Percentiles rank a stretch among this genome's conserved stretches.
phyloP scores from a whole-genome alignment of 2,888 invertebrate species.

The Cloeon dipterum region DNA sequence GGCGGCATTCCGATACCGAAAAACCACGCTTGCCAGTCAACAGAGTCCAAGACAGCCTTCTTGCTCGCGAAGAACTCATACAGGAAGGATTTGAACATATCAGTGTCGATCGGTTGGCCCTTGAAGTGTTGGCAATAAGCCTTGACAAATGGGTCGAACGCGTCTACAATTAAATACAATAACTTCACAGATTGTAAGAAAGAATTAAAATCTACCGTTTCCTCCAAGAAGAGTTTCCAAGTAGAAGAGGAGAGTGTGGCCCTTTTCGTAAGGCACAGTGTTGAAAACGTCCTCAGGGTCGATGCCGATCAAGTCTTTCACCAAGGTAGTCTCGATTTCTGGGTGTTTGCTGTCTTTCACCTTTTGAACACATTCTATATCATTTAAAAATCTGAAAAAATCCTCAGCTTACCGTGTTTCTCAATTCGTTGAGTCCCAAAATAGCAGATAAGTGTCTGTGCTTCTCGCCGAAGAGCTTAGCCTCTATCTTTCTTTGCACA shows the following conservation, averaged over 20 bases:
- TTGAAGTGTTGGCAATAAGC: conserved; percentile 60
- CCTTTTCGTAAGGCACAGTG: conserved; percentile 80
- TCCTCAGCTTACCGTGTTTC: conserved; percentile 56
- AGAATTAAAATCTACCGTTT: too few relatives aligned
- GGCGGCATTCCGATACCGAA: conserved; percentile 71
- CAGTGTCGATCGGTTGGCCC: conserved; percentile 58
- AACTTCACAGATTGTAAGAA: too few relatives aligned
- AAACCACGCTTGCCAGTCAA: conserved; percentile 78
- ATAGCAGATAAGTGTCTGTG: conserved; percentile 59
- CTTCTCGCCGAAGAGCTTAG: conserved; percentile 38
- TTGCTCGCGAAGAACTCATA: conserved; percentile 42
- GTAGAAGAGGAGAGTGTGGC: conserved; percentile 67
- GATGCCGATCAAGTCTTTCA: conserved; percentile 51
- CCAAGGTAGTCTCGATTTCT: conserved; percentile 31
- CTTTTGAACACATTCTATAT: too few relatives aligned
- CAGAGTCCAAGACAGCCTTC: conserved; percentile 22
- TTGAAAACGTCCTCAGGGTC: conserved; percentile 89
- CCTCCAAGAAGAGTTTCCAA: conserved; percentile 66
- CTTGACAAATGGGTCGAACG: conserved; percentile 66
- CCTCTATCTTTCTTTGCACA: conserved; percentile 65
- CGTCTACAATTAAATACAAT: conserved; percentile 17
- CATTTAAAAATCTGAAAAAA: too few relatives aligned
- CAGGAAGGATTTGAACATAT: conserved; percentile 52
- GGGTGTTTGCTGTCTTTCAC: conserved; percentile 13
- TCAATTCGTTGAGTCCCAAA: conserved; percentile 49